Conservation (phyloP, 1,140 invertebrate species). For the Aphelenchoides besseyi region DNA sequence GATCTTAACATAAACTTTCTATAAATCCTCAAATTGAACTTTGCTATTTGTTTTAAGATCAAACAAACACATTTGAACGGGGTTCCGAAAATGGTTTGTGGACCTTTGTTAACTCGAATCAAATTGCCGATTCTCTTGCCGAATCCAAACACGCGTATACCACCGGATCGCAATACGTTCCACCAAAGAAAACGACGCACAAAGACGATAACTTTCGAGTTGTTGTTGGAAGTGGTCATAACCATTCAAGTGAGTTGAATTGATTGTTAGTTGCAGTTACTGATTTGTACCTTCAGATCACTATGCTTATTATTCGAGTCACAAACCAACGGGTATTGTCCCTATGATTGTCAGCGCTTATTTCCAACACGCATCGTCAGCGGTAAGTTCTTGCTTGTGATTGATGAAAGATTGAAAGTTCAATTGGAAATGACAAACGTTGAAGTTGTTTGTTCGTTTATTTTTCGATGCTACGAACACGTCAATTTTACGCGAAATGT, state of each 20-base stretch:
- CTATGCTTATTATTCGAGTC: constrained; percentile 37
- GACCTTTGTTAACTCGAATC: constrained; percentile 33
- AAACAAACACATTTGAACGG: background rate
- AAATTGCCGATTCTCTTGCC: constrained; percentile 12
- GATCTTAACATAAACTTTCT: background rate
- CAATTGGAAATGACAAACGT: background rate
- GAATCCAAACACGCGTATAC: constrained; percentile 9
- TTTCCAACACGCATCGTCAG: constrained; percentile 38
- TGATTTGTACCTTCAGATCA: constrained; percentile 41
- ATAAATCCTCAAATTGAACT: background rate
- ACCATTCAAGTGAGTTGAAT: constrained; percentile 41
- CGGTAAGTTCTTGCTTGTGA: constrained; percentile 37
- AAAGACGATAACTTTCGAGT: constrained; percentile 34
- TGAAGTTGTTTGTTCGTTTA: no score
- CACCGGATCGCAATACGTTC: background rate
- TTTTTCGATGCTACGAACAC: no score
- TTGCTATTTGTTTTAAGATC: background rate
- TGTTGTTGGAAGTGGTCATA: constrained; percentile 43
- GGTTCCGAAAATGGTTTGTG: constrained; percentile 27
- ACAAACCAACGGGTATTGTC: constrained; percentile 26
- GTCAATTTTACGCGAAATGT: no score
- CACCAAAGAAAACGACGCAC: background rate
- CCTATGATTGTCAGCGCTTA: constrained; percentile 49
- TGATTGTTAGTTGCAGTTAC: constrained; percentile 1
- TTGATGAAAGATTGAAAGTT: background rate